Base-by-base conservation (phyloP, 2,797 vertebrate species). In the Melanotaenia pygmaea region DNA sequence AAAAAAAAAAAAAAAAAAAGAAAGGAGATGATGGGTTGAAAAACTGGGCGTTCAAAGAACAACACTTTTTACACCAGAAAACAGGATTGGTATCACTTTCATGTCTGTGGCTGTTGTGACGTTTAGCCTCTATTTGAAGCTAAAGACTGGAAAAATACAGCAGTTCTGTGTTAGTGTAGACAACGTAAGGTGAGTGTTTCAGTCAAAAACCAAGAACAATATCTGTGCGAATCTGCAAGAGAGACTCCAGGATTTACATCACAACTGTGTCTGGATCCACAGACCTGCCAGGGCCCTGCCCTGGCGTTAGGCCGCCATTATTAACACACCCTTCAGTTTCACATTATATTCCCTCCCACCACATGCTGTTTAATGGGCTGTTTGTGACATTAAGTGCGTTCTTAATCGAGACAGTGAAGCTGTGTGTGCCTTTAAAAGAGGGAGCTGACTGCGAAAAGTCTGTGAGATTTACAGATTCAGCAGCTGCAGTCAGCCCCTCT, bases 331-430 rank as follows among this genome's bases (percentile, higher is more conserved):
- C 85, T 82, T 85, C 71, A 81, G 80, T 70, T 87, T 88, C 88
- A 85, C 80, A 77, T 90, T 80, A 77, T 81, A 82, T 66, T 72
- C 60, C 45, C 83, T 82, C 67, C 79, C 40, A 79, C 85, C 90
- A 84, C 88, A 88, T 80, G 85, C 67, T 40, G 76, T 85, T 82
- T 93, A 93, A 94, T 88, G 91, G 90, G 89, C 89, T 93, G 88
- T 92, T 92, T 89, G 91, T 82, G 62, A 90, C 88, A 92, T 89
- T 87, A 89, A 94, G 91, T 90, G 86, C 84, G 89, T 90, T 92
- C 88, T 89, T 92, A 92, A 92, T 94, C 77, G 84, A 80, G 76
- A 87, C 72, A 76, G 65, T 53, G 69, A 74, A 89, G 89, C 73
- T 67, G 85, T 82, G 78, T 88, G 83, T 83, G 81, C 37, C 77